Conservation (phyloP, 1,140 invertebrate species). For the Lamellibrachia luymesi region DNA sequence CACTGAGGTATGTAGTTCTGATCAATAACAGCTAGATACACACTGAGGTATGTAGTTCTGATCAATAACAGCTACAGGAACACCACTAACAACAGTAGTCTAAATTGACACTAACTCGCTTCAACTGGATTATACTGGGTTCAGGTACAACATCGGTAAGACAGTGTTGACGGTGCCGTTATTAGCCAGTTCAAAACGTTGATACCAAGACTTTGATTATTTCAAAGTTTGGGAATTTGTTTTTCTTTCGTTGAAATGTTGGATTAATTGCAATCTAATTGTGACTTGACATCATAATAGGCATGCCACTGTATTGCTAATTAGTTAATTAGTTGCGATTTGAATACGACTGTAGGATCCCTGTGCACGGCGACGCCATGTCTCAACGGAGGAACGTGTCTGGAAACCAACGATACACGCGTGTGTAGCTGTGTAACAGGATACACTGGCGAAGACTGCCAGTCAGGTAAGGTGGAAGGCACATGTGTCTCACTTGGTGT, state of each 20-base stretch:
- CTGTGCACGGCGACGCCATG: neutral
- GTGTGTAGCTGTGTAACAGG: slow-evolving; percentile 3
- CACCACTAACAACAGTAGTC: too few relatives aligned
- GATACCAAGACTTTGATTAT: too few relatives aligned
- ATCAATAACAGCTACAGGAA: too few relatives aligned
- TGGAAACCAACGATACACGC: neutral
- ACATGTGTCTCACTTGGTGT: neutral
- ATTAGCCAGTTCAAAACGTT: too few relatives aligned
- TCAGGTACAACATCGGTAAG: slow-evolving; percentile 9
- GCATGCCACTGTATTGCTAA: neutral
- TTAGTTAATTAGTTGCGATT: neutral
- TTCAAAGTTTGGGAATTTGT: too few relatives aligned
- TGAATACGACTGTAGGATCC: neutral
- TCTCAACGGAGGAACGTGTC: neutral
- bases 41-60: too few relatives aligned
- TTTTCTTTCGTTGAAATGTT: too few relatives aligned
- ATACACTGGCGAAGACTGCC: neutral
- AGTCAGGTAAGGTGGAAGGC: neutral
- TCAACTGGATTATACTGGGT: slow-evolving; percentile 14
- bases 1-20: too few relatives aligned
- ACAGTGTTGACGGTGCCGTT: neutral
- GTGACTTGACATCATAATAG: neutral
- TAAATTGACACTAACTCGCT: neutral
- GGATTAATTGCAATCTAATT: too few relatives aligned
- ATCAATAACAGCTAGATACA: too few relatives aligned